Base-by-base conservation (phyloP, 2,113 vertebrate species). In the Pachyramphus minor region DNA sequence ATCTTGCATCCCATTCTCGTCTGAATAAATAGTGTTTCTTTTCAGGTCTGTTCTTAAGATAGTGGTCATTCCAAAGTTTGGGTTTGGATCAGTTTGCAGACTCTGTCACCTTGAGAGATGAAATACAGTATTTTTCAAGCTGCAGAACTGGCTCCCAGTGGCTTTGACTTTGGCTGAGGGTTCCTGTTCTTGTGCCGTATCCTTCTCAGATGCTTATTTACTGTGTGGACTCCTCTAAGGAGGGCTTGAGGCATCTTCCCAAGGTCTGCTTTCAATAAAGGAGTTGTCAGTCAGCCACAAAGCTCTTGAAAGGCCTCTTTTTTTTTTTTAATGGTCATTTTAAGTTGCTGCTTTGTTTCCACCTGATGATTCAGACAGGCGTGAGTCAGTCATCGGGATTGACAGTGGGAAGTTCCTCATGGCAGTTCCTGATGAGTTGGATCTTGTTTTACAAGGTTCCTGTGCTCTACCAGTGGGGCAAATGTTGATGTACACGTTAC, bases 231-330 rank as follows among this genome's bases (percentile, higher is more conserved):
- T 53, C 47, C 22, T 49, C 72, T 68, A 66, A 93, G 88, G 68
- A 93, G 64, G 88, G 66, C 62, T 92, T 60, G 86, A 90, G 93
- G 88, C 85, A 66, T 90, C 95, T 67, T 94, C 87, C 79, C 75
- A 88, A 66, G 74, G 64, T 80, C 95, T 96, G 83, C 59, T 95
- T 47, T 95, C 88, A 96, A 75, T 95, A 96, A 84, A 66, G 74
- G 87, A 90, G 23, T 67, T 97, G 87, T 76, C 71, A 72, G 83
- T 55, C 30, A 30, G 90, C 87, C 92, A 95, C 90, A 94, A 42
- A 89, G 53, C 91, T 84, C 64, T 93, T 68, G 66, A 77, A 94
- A 87, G 87, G 55, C 52, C 84, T 86, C 52, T 44, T 75, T 41
- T 22, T 77, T 71, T 89, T 74, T 68, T 89, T 25, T 87, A 17